phyloP scores from a whole-genome alignment of 2,113 vertebrate genomes.

The Panthera tigris region DNA sequence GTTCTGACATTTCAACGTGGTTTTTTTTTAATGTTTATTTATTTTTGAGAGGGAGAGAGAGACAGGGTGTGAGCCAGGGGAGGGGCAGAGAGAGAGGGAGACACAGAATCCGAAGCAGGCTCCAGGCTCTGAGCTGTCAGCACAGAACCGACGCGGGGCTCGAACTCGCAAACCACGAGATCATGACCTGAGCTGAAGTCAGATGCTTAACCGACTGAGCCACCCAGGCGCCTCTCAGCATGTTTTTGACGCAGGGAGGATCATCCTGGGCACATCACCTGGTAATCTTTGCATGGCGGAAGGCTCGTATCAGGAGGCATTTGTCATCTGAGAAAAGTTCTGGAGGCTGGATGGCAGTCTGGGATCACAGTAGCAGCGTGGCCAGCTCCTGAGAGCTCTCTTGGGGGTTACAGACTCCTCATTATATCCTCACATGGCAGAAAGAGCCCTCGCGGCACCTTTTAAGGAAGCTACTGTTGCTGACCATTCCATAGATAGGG shows the following conservation, averaged over 20 bases:
- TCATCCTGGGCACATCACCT: background rate
- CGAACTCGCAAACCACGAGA: too few species aligned
- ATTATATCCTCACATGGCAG: background rate
- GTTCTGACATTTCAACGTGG: background rate
- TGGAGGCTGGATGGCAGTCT: background rate
- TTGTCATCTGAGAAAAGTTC: slow-evolving; percentile 57
- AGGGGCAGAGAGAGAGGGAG: too few species aligned
- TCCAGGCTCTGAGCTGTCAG: too few species aligned
- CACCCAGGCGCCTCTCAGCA: too few species aligned
- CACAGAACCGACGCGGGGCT: too few species aligned
- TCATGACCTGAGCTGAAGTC: too few species aligned
- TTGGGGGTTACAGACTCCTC: background rate
- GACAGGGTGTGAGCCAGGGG: too few species aligned
- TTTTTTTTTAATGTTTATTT: background rate
- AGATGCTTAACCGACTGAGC: too few species aligned
- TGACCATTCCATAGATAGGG: background rate
- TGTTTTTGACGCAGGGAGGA: background rate
- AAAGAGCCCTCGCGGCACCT: background rate
- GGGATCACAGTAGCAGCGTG: background rate
- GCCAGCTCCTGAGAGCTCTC: background rate
- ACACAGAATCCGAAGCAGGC: too few species aligned
- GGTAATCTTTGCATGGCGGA: background rate
- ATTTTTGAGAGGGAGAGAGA: too few species aligned
- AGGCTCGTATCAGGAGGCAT: background rate
- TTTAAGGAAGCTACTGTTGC: background rate